These are phyloP conservation scores for Palythoa grandis DNA, from an alignment of 92 coral and sea anemone genomes.

Conservation along the genomic window DNA sequence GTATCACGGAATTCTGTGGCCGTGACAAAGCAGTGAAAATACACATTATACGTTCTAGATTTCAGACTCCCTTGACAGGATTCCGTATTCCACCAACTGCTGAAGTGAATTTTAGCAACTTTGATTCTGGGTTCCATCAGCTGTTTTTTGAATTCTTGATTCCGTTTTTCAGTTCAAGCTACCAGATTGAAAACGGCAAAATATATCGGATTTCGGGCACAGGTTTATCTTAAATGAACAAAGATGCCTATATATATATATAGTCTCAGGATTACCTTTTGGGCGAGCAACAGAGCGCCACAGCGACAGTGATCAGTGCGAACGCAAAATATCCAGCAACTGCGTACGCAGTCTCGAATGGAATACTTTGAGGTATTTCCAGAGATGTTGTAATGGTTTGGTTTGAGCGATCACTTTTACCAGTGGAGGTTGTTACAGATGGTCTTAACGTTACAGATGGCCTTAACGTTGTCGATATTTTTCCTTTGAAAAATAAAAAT, in stretches of 20 bases:
- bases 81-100: too few species aligned
- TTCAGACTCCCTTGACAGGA: too few species aligned
- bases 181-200: not conserved
- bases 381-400: not conserved
- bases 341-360: not conserved
- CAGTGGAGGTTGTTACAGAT: not conserved
- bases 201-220: too few species aligned
- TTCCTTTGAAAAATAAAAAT: not conserved
- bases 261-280: not conserved
- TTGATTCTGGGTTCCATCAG: too few species aligned
- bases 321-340: not conserved
- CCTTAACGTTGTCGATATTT: not conserved
- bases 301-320: not conserved
- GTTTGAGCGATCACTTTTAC: slow-evolving; percentile 1
- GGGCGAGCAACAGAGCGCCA: not conserved
- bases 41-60: too few species aligned
- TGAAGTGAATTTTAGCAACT: too few species aligned
- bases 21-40: too few species aligned
- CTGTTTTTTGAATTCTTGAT: too few species aligned
- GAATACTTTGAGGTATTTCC: not conserved
- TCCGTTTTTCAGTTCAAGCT: too few species aligned
- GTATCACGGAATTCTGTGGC: too few species aligned
- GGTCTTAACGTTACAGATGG: not conserved
- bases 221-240: not conserved
- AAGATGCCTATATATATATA: not conserved